These are phyloP conservation scores for Tichodroma muraria DNA, from an alignment of 2,113 vertebrate genomes.

Conservation along the genomic window DNA sequence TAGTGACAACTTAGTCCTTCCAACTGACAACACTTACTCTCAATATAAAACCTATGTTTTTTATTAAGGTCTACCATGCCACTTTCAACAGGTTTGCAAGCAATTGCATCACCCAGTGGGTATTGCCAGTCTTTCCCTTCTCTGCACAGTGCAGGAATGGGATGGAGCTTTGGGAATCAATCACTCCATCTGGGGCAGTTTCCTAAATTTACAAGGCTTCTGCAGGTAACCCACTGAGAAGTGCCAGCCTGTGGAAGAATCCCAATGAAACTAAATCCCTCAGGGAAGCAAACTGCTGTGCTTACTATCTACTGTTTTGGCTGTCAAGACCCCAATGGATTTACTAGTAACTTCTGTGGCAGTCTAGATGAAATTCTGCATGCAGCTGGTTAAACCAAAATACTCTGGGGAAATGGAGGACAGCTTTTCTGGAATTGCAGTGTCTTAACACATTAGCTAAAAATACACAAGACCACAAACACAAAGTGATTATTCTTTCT, in stretches of 20 bases:
- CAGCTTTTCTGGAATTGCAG: background rate
- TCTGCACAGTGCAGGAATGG: background rate
- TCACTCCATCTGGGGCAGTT: background rate
- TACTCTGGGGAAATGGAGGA: background rate
- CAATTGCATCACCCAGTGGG: background rate
- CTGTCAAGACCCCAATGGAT: background rate
- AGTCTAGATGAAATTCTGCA: background rate
- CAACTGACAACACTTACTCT: too few relatives aligned
- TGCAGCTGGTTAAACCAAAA: background rate
- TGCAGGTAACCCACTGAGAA: background rate
- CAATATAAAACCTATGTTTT: background rate
- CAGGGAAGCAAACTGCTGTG: background rate
- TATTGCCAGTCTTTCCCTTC: background rate
- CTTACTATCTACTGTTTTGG: background rate
- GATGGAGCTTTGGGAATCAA: background rate
- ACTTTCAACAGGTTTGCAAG: background rate
- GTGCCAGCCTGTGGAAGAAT: background rate
- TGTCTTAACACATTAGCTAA: constrained; percentile 11
- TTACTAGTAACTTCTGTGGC: background rate
- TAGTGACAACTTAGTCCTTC: too few relatives aligned
- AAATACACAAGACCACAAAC: background rate
- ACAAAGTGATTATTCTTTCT: background rate
- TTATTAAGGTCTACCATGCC: background rate
- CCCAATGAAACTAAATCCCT: background rate
- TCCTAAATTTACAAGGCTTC: background rate